Evolutionary conservation across 2,888 invertebrate species (phyloP).

Genomic region (Heliconius aoede): DNA sequence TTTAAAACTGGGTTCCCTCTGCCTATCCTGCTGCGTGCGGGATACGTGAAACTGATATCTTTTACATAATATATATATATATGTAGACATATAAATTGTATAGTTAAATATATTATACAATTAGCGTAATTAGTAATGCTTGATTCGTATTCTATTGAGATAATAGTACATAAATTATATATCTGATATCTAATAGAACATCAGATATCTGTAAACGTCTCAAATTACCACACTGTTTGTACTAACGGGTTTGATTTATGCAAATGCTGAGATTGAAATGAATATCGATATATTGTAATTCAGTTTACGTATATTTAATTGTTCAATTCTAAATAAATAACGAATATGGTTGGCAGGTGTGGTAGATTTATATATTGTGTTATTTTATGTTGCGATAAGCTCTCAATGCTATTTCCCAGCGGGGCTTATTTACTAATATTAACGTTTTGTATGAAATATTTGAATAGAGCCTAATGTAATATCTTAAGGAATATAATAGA

Average conservation of each 20-base stretch:
- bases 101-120: background rate
- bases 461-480: background rate
- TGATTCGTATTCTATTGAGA: background rate
- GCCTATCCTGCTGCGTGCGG: no score
- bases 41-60: no score
- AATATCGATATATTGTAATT: slow-evolving; percentile 31
- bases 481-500: background rate
- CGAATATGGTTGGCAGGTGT: slow-evolving; percentile 13
- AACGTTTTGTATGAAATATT: no score
- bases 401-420: background rate
- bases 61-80: no score
- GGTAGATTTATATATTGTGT: slow-evolving; percentile 15
- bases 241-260: slow-evolving; percentile 35
- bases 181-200: slow-evolving; percentile 20
- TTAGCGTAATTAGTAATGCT: background rate
- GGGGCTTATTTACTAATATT: no score
- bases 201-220: slow-evolving; percentile 18
- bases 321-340: slow-evolving; percentile 18
- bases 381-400: slow-evolving; percentile 15
- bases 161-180: slow-evolving; percentile 20
- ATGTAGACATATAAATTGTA: no score
- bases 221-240: slow-evolving; percentile 30
- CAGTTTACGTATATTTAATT: slow-evolving; percentile 36
- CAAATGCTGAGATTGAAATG: slow-evolving; percentile 33
- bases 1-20: no score